Percentiles rank a stretch among this genome's conserved stretches.
Conservation (phyloP, 2,113 vertebrate genomes). For the Sylvilagus bachmani region DNA sequence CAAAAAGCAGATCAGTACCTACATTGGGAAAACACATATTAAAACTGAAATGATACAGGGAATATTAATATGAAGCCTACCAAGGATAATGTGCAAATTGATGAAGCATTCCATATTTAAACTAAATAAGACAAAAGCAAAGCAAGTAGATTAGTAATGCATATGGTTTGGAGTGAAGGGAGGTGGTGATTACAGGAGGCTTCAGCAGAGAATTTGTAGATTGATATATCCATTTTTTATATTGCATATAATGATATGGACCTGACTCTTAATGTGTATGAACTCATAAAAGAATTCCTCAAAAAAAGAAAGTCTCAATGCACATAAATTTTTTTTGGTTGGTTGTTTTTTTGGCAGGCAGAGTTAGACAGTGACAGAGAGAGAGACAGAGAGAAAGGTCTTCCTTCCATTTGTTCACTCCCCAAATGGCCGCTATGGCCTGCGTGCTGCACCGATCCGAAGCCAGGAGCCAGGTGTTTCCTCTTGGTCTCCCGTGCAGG, state of each 20-base stretch:
- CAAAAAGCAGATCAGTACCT: not conserved
- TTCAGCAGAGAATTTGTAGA: accelerated
- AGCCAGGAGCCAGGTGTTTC: too few species aligned
- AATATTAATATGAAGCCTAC: not conserved
- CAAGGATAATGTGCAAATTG: not conserved
- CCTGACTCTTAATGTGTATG: not conserved
- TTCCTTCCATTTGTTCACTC: too few species aligned
- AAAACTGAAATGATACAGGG: not conserved
- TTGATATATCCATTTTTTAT: not conserved
- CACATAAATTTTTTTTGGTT: too few species aligned
- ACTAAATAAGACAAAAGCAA: not conserved
- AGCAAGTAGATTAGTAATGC: not conserved
- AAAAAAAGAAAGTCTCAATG: not conserved
- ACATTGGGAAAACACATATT: not conserved
- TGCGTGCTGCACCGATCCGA: too few species aligned
- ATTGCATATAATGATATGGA: not conserved
- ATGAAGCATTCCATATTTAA: not conserved
- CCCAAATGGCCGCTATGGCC: too few species aligned
- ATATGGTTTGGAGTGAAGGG: not conserved
- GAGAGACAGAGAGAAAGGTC: too few species aligned
- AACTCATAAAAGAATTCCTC: not conserved
- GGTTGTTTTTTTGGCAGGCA: too few species aligned
- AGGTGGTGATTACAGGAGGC: accelerated
- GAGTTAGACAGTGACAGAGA: too few species aligned
- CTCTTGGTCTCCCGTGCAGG: too few species aligned